Conservation (phyloP, 2,888 invertebrate species). For the Aphidoletes aphidimyza region DNA sequence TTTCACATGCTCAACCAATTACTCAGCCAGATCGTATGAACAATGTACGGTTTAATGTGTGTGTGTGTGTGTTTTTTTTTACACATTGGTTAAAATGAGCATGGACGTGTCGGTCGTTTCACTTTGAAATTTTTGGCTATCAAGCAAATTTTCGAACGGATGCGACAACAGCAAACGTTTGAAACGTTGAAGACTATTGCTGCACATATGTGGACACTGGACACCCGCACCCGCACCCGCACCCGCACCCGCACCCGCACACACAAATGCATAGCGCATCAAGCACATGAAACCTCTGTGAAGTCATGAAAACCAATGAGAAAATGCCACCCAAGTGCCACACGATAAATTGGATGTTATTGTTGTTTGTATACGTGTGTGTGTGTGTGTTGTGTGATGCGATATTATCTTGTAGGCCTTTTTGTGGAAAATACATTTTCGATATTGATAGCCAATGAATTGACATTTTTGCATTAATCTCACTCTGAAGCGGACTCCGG, state of each 20-base stretch:
- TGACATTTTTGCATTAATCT: constrained; percentile 43
- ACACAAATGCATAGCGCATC: too few relatives aligned
- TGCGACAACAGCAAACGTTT: background rate
- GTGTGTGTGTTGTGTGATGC: background rate
- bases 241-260: too few relatives aligned
- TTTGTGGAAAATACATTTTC: background rate
- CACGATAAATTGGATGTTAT: constrained; percentile 11
- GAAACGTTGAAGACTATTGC: background rate
- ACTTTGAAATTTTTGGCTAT: background rate
- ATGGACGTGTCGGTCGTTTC: too few relatives aligned
- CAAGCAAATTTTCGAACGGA: background rate
- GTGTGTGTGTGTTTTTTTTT: too few relatives aligned
- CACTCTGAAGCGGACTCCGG: too few relatives aligned
- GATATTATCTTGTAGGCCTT: background rate
- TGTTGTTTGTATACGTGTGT: background rate
- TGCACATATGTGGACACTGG: background rate
- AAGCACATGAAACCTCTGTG: too few relatives aligned
- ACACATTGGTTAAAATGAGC: too few relatives aligned
- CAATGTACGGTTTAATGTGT: background rate
- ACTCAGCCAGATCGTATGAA: background rate
- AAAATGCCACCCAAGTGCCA: background rate
- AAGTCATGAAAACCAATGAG: too few relatives aligned
- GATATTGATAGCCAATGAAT: constrained; percentile 21
- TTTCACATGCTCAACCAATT: background rate
- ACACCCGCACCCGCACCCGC: too few relatives aligned